A percentile compares a stretch with the other conserved stretches of the same genome.
phyloP scores from a whole-genome alignment of 2,113 vertebrate genomes.

The Grantiella picta region DNA sequence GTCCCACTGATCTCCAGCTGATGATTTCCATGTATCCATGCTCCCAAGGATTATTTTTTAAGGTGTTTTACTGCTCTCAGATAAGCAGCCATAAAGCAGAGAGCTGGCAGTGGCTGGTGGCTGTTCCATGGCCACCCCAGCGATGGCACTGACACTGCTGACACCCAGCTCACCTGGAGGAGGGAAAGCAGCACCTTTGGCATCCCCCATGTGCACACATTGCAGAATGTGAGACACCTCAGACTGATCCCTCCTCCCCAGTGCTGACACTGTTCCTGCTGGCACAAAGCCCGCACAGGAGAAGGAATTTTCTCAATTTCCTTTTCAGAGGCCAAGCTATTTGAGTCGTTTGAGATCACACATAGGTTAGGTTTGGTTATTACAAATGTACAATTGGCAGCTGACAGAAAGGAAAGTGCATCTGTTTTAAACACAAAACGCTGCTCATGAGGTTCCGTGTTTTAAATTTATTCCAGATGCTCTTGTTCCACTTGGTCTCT shows the following conservation, averaged over 20 bases:
- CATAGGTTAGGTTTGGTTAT: constrained; percentile 35
- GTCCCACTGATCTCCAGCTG: neutral
- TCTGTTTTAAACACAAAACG: constrained; percentile 35
- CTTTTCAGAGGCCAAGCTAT: constrained; percentile 41
- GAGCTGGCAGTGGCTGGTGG: neutral
- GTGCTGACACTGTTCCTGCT: neutral
- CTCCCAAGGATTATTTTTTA: neutral
- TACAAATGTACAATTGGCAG: constrained; percentile 26
- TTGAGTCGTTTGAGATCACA: constrained; percentile 46
- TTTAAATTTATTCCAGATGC: constrained; percentile 65
- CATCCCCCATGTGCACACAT: neutral
- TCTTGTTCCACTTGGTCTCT: neutral
- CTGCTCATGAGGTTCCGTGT: neutral
- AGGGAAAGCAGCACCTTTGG: neutral
- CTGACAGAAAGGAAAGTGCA: constrained; percentile 33
- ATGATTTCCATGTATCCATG: neutral
- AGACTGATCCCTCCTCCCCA: neutral
- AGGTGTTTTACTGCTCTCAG: neutral
- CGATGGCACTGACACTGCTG: neutral
- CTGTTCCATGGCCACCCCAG: neutral
- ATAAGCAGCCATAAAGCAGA: neutral
- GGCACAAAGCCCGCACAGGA: constrained; percentile 43
- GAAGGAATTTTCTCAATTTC: constrained; percentile 68
- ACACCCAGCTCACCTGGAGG: neutral
- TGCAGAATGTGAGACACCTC: neutral